These are phyloP conservation scores for Temnothorax longispinosus DNA, from an alignment of 1,140 invertebrate genomes.

Conservation along the genomic window DNA sequence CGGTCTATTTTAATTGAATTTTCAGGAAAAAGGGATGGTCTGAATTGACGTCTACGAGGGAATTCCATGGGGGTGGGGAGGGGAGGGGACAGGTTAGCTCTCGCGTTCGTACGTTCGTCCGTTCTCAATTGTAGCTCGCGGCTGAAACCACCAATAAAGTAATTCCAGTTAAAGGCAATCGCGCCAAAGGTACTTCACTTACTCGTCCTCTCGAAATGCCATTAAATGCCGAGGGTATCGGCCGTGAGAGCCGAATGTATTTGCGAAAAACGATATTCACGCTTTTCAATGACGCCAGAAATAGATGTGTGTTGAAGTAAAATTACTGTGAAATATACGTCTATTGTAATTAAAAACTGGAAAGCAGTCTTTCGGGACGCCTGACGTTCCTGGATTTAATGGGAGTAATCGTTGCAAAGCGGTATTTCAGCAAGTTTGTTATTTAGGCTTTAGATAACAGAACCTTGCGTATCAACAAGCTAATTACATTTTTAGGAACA, in stretches of 20 bases:
- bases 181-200: slow-evolving; percentile 57
- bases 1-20: slow-evolving; percentile 80
- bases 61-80: slow-evolving; percentile 37
- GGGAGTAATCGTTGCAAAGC: background rate
- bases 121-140: slow-evolving; percentile 66
- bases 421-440: background rate
- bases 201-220: slow-evolving; percentile 34
- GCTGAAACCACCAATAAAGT: slow-evolving; percentile 71
- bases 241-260: background rate
- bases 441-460: slow-evolving; percentile 1
- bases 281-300: slow-evolving; percentile 31
- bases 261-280: slow-evolving; percentile 31
- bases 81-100: slow-evolving; percentile 41
- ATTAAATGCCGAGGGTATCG: slow-evolving; percentile 46
- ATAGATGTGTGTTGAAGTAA: background rate
- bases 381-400: background rate
- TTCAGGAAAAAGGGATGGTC: slow-evolving; percentile 70
- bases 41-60: slow-evolving; percentile 67
- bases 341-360: slow-evolving; percentile 22
- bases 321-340: background rate
- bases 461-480: background rate
- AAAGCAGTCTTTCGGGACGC: background rate
- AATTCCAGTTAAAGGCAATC: slow-evolving; percentile 69
- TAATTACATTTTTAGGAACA: background rate
- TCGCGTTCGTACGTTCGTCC: slow-evolving; percentile 38